phyloP scores from a whole-genome alignment of 2,113 vertebrate species.

The Leucosticte australis region DNA sequence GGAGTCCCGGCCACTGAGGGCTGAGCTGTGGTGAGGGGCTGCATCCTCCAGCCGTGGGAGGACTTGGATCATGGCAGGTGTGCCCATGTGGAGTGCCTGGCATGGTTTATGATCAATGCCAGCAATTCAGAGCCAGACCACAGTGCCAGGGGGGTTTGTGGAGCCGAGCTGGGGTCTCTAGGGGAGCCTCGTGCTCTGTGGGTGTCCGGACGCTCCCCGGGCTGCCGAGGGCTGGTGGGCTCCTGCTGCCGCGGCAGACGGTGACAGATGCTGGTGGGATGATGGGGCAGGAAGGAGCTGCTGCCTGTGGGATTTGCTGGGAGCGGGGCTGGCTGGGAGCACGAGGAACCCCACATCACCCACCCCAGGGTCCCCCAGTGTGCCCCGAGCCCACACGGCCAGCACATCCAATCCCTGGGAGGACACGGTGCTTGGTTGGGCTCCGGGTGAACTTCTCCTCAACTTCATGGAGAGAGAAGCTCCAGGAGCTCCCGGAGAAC shows the following conservation, averaged over 20 bases:
- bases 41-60: not conserved
- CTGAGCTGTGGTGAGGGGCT: not conserved
- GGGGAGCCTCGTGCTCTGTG: fast-evolving
- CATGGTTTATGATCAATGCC: fast-evolving
- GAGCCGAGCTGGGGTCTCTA: fast-evolving
- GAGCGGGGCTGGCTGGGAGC: not conserved
- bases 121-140: fast-evolving
- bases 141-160: fast-evolving
- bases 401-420: not conserved
- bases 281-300: not conserved
- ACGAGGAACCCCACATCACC: fast-evolving
- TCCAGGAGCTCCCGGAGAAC: not conserved
- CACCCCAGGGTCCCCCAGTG: fast-evolving
- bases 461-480: not conserved
- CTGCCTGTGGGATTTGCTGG: not conserved
- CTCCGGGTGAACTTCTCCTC: conserved; percentile 33
- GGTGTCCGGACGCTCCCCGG: fast-evolving
- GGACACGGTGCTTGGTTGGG: not conserved
- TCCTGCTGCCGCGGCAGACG: not conserved
- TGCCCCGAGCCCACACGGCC: not conserved
- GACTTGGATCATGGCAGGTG: not conserved
- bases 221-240: not conserved
- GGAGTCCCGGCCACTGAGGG: not conserved
- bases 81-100: not conserved
- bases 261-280: conserved; percentile 35